Evolutionary conservation across 2,797 vertebrate genomes (phyloP).

Genomic region (Loris lydekkerianus): DNA sequence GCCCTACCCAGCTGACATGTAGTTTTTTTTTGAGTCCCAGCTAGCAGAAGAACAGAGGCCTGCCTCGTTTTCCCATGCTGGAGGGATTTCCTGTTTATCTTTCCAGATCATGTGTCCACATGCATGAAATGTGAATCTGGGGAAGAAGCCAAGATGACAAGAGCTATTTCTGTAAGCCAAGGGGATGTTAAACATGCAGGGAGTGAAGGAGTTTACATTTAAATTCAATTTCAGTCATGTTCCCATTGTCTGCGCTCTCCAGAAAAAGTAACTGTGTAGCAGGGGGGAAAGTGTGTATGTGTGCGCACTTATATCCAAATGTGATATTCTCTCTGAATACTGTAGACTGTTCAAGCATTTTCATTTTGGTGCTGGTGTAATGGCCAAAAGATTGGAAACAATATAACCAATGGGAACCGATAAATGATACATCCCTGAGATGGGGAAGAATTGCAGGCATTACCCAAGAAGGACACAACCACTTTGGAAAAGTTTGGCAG

Average conservation of each 20-base stretch:
- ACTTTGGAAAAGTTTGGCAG: neutral
- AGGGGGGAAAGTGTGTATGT: neutral
- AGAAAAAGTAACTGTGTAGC: neutral
- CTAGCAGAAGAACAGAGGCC: neutral
- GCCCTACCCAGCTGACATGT: neutral
- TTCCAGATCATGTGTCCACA: conserved; percentile 7
- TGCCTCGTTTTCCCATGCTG: neutral
- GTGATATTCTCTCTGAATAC: neutral
- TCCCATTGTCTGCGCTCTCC: neutral
- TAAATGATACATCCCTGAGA: accelerated
- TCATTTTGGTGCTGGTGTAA: neutral
- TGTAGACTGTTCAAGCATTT: neutral
- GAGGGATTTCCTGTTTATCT: conserved; percentile 79
- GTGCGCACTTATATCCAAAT: neutral
- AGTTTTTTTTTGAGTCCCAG: neutral
- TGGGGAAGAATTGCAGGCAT: neutral
- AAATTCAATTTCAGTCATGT: conserved; percentile 45
- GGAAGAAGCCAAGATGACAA: conserved; percentile 56
- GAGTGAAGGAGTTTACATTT: conserved; percentile 12
- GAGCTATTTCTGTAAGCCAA: conserved; percentile 18
- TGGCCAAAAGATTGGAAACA: neutral
- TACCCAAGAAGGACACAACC: too few species aligned
- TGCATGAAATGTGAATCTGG: neutral
- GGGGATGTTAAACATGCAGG: neutral
- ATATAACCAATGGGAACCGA: neutral